Conservation (phyloP, 2,797 vertebrate species). For the Parauchenoglanis ngamensis region DNA sequence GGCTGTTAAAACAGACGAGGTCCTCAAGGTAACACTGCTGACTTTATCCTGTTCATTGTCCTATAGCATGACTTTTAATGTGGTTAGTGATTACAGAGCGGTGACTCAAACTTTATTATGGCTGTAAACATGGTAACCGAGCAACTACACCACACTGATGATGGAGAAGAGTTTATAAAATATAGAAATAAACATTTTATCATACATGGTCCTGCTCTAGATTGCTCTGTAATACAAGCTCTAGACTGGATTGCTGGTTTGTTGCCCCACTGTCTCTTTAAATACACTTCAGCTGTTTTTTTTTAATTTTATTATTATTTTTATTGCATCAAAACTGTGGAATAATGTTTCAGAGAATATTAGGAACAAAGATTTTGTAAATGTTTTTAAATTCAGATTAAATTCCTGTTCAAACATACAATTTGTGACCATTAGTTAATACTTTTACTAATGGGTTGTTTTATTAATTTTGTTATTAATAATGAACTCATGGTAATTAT, state of each 20-base stretch:
- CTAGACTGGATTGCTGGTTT: neutral
- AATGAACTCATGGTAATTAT: neutral
- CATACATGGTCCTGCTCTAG: too few relatives aligned
- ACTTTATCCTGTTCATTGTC: neutral
- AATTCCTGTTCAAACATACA: neutral
- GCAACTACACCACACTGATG: neutral
- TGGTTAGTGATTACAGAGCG: neutral
- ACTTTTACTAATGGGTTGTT: neutral
- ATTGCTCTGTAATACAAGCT: neutral
- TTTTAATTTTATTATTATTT: neutral
- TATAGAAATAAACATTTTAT: neutral
- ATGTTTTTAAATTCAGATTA: neutral
- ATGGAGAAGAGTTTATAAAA: neutral
- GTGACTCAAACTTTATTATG: neutral
- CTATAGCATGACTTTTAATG: neutral
- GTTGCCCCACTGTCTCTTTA: neutral
- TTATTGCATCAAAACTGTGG: neutral
- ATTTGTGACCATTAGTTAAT: neutral
- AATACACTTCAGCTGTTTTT: neutral
- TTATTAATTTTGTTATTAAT: neutral
- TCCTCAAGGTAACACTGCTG: slow-evolving; percentile 77
- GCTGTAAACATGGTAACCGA: neutral
- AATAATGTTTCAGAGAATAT: neutral
- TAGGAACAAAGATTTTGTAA: neutral
- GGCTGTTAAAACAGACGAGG: slow-evolving; percentile 69